Base-by-base conservation (phyloP, 2,797 vertebrate species). In the Staurois parvus region DNA sequence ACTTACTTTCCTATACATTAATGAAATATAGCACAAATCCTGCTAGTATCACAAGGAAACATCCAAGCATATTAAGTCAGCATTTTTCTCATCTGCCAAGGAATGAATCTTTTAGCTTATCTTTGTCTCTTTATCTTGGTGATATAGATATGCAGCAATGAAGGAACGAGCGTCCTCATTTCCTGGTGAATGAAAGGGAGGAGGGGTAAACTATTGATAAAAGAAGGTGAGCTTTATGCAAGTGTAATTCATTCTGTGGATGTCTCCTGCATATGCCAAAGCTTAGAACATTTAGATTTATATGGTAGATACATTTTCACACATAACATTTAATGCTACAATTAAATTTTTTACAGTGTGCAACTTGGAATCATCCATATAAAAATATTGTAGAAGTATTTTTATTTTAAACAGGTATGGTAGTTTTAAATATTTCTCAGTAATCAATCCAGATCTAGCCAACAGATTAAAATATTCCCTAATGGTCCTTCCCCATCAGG, bases 371-470 rank as follows among this genome's bases (percentile, higher is more conserved):
- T 52, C 48, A 19, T 52, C 48, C 15, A 52, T 52, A 52, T 52
- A 52, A 52, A 4, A 52, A 5, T 17, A 19, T 52, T 19, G 13
- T 52, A 19, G 48, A 19, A 17, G 2, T 45, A 19, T 15, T 52
- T 69, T 48, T 32, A 32, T 69, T 30, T 72, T 34, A 56, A 72
- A 48, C 32, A 17, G 48, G 29, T 21, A 34, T 69, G 52, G 45
- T n/a, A 37, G 8, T 73, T 40, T 19, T 56, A 10, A 59, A 91
- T 92, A 92, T 92, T 95, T 94, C 79, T 75, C 92, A 91, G 93
- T 95, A 96, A 96, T 96, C 96, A 97, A 97, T 95, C 95, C 93
- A 94, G 95, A 95, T 95, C 94, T 90, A 91, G 93, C 95, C 90
- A 91, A 93, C 95, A 96, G 95, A 96, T 95, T 95, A 95, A 94